Conservation (phyloP, 2,888 invertebrate genomes). For the Parnassius apollo region DNA sequence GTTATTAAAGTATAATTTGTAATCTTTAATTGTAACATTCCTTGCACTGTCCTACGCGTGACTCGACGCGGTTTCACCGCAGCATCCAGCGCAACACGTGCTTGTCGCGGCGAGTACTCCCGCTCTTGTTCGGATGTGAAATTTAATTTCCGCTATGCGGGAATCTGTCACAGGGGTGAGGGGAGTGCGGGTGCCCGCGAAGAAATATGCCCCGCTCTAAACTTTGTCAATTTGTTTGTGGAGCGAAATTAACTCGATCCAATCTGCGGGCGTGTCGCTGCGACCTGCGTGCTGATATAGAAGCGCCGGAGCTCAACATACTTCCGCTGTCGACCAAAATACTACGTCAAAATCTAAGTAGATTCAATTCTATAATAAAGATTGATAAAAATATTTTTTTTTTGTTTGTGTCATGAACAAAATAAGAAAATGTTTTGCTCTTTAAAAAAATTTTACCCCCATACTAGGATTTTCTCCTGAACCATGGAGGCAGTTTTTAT, state of each 20-base stretch:
- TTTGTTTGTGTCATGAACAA: too few relatives aligned
- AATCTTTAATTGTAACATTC: slow-evolving; percentile 10
- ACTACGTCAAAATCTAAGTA: slow-evolving; percentile 52
- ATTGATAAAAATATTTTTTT: too few relatives aligned
- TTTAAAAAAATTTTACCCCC: too few relatives aligned
- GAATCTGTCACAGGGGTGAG: slow-evolving; percentile 66
- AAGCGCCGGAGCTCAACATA: slow-evolving; percentile 50
- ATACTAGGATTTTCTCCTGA: too few relatives aligned
- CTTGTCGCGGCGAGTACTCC: slow-evolving; percentile 63
- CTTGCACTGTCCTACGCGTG: slow-evolving; percentile 32
- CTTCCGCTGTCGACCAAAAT: slow-evolving; percentile 51
- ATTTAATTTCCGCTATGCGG: slow-evolving; percentile 80
- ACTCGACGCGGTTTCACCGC: slow-evolving; percentile 45
- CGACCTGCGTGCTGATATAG: slow-evolving; percentile 66
- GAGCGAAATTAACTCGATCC: slow-evolving; percentile 81
- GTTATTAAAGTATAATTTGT: neutral
- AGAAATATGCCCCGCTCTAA: slow-evolving; percentile 80
- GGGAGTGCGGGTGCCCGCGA: slow-evolving; percentile 52
- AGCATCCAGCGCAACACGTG: slow-evolving; percentile 55
- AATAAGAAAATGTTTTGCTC: too few relatives aligned
- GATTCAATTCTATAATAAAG: slow-evolving; percentile 15
- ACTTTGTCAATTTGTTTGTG: slow-evolving; percentile 82
- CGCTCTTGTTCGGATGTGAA: slow-evolving; percentile 80
- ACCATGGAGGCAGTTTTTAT: too few relatives aligned
- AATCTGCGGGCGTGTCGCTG: slow-evolving; percentile 69